Evolutionary conservation across 2,113 vertebrate genomes (phyloP).

Genomic region (Desmodus rotundus): DNA sequence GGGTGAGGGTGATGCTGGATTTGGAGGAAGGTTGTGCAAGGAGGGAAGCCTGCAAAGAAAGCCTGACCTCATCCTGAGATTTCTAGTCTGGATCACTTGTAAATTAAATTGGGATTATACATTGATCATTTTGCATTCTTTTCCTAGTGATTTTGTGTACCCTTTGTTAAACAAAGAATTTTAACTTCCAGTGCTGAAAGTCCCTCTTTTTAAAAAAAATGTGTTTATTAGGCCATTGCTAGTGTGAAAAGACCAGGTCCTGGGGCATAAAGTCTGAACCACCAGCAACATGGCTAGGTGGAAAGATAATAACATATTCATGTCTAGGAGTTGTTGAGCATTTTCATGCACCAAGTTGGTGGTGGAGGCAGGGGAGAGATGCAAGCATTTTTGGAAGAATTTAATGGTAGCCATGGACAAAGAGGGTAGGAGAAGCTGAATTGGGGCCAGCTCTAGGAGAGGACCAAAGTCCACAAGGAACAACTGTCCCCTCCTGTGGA

Average conservation of each 20-base stretch:
- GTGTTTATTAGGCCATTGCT: background rate
- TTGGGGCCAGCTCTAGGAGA: background rate
- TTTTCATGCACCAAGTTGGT: background rate
- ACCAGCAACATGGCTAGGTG: background rate
- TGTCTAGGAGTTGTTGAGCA: background rate
- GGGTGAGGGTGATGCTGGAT: background rate
- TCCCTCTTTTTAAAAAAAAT: background rate
- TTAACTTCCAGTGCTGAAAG: background rate
- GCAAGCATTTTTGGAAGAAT: background rate
- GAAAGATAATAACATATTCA: background rate
- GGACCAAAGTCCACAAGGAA: background rate
- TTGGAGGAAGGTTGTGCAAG: background rate
- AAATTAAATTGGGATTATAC: background rate
- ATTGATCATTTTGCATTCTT: background rate
- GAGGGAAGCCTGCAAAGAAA: background rate
- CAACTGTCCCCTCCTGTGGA: background rate
- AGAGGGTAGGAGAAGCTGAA: background rate
- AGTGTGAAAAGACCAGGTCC: background rate
- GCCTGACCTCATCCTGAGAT: background rate
- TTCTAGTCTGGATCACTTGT: background rate
- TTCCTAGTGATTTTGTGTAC: background rate
- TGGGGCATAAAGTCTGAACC: background rate
- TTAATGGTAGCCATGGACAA: background rate
- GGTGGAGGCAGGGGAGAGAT: background rate
- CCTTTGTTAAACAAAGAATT: background rate